A percentile compares a stretch with the other conserved stretches of the same genome.
Conservation (phyloP, 1,140 invertebrate genomes). For the Cardiocondyla obscurior region DNA sequence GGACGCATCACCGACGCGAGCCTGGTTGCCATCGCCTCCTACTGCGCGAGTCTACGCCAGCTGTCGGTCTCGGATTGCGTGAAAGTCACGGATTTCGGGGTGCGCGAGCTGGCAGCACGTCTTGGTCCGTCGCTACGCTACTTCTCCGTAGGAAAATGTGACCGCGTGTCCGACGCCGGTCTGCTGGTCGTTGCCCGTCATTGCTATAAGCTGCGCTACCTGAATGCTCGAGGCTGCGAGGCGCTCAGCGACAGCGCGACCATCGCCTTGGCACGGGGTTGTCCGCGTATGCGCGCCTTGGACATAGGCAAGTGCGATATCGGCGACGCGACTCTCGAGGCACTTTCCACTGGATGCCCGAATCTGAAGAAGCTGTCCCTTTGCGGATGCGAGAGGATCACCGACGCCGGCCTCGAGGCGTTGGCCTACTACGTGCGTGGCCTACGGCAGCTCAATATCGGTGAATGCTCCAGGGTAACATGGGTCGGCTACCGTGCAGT, state of each 20-base stretch:
- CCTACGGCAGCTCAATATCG: conserved; percentile 95
- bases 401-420: conserved; percentile 93
- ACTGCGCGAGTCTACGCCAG: conserved; percentile 92
- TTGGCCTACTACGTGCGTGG: conserved; percentile 94
- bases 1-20: conserved; percentile 92
- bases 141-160: conserved; percentile 95
- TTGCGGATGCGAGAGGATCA: conserved; percentile 94
- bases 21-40: conserved; percentile 92
- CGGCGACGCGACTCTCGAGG: conserved; percentile 92
- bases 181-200: conserved; percentile 93
- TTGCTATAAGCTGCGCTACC: conserved; percentile 94
- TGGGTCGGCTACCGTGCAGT: conserved; percentile 94
- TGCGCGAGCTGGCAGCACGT: conserved; percentile 93
- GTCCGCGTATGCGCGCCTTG: conserved; percentile 91
- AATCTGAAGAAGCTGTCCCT: conserved; percentile 95
- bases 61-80: conserved; percentile 95
- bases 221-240: conserved; percentile 96
- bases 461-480: conserved; percentile 93
- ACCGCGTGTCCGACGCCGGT: conserved; percentile 93
- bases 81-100: conserved; percentile 94
- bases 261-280: conserved; percentile 91
- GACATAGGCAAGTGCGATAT: conserved; percentile 97
- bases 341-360: conserved; percentile 94
- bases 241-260: conserved; percentile 95
- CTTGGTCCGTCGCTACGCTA: conserved; percentile 93